Base-by-base conservation (phyloP, 2,113 vertebrate species). In the Monarcha castaneiventris region DNA sequence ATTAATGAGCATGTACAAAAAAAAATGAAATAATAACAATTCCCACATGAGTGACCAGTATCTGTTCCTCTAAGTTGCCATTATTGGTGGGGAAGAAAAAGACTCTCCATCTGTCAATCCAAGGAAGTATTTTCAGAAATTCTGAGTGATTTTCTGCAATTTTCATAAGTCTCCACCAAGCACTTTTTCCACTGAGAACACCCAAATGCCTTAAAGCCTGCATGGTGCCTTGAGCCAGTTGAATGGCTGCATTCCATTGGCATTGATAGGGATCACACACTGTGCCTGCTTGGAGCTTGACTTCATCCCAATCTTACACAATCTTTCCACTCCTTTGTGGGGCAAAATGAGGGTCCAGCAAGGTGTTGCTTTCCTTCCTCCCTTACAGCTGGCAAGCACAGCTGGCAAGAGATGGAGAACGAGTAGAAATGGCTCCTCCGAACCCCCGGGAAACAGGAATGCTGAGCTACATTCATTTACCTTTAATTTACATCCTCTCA, bases 291-390 rank as follows among this genome's bases (percentile, higher is more conserved):
- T 59, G 35, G 56, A 82, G 61, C 74, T 52, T 27, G 56, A 1
- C n/a, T 30, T 69, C 41, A 23, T 33, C 29, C 19, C 0, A 6
- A 1, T 64, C n/a, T 71, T 62, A 44, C 35, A 46, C 56, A 43
- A 9, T 16, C 29, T 58, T 62, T 32, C 63, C 3, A 4, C 41
- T 68, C 67, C 44, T 81, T 41, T 29, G 0, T 0, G 1, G 61
- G 64, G 8, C 30, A 68, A 49, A 77, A 26, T 0, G 2, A 66
- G 67, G 29, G 23, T 55, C 32, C 48, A 49, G 30, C 54, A 67
- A 44, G 21, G 14, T 37, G 35, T 26, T 64, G 30, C 49, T 71
- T 86, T 67, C 10, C 25, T 30, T 16, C 6, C 10, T 46, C 39
- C 26, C 8, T 74, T 62, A 48, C 14, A 29, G 2, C 16, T 48